Evolutionary conservation across 35 echinoderm and acorn worm species (phyloP).

Genomic region (Amphiura filiformis): DNA sequence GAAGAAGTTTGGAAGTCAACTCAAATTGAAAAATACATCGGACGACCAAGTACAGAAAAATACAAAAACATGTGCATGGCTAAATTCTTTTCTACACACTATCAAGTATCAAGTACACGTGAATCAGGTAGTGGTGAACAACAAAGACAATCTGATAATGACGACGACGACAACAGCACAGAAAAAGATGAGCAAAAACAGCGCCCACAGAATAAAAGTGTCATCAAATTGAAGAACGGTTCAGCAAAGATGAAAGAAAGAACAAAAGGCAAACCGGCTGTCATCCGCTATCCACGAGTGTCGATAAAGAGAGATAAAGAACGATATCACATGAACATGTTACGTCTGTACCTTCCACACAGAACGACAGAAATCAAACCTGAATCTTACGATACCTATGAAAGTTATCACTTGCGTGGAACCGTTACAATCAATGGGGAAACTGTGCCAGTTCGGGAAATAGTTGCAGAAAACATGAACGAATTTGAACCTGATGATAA

Average conservation of each 20-base stretch:
- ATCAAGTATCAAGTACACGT: background rate
- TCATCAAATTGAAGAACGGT: constrained; percentile 21
- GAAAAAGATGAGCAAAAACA: background rate
- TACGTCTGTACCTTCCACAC: constrained; percentile 46
- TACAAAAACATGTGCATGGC: constrained; percentile 58
- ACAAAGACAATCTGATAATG: background rate
- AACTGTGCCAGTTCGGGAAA: constrained; percentile 17
- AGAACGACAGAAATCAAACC: constrained; percentile 51
- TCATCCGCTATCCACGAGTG: constrained; percentile 53
- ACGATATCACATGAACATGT: constrained; percentile 39
- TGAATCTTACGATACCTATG: constrained; percentile 15
- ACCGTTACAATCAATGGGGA: constrained; percentile 10
- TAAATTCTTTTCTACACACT: constrained; percentile 34
- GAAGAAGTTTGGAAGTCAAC: constrained; percentile 36
- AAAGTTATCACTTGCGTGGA: constrained; percentile 38
- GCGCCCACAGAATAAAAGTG: background rate
- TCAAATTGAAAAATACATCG: constrained; percentile 51
- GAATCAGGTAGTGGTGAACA: background rate
- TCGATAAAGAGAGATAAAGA: constrained; percentile 17
- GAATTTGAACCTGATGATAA: constrained; percentile 35
- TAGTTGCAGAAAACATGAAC: constrained; percentile 48
- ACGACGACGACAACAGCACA: background rate
- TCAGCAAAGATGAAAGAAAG: constrained; percentile 40
- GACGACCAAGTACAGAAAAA: constrained; percentile 2
- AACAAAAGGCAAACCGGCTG: constrained; percentile 23